Conservation (phyloP, 37 sponge, comb jelly and placozoan species). For the Ianthella basta region DNA sequence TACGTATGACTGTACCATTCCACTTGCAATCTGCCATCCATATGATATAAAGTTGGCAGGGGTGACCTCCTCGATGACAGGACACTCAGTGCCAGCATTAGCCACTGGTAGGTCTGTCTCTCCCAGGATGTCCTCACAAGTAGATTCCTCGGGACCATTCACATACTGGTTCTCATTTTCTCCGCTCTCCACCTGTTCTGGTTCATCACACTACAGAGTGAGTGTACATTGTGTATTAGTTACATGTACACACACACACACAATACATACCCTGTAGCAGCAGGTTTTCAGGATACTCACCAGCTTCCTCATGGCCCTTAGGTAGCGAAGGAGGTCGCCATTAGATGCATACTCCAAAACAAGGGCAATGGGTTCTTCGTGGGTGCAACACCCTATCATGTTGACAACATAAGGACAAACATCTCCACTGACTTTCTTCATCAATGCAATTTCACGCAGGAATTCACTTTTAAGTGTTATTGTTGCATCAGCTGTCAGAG, state of each 20-base stretch:
- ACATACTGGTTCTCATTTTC: conserved; percentile 25
- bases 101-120: too few relatives aligned
- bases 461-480: conserved; percentile 24
- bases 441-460: conserved; percentile 14
- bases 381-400: conserved; percentile 22
- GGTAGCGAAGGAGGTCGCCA: conserved; percentile 26
- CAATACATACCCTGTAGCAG: neutral
- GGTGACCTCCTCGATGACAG: conserved; percentile 3
- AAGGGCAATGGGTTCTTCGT: conserved; percentile 20
- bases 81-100: neutral
- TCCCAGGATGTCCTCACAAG: neutral
- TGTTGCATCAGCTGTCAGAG: conserved; percentile 18
- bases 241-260: neutral
- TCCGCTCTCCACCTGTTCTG: neutral
- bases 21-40: conserved; percentile 84
- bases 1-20: conserved; percentile 59
- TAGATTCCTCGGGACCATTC: neutral
- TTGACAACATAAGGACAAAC: conserved; percentile 22
- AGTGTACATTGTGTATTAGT: neutral
- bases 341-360: conserved; percentile 29
- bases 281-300: conserved; percentile 1
- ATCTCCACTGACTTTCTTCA: conserved; percentile 26
- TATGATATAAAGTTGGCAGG: conserved; percentile 66
- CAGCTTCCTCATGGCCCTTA: conserved; percentile 16
- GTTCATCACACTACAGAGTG: neutral